These are phyloP conservation scores for Podocnemis expansa DNA, from an alignment of 2,113 vertebrate species.

Conservation along the genomic window DNA sequence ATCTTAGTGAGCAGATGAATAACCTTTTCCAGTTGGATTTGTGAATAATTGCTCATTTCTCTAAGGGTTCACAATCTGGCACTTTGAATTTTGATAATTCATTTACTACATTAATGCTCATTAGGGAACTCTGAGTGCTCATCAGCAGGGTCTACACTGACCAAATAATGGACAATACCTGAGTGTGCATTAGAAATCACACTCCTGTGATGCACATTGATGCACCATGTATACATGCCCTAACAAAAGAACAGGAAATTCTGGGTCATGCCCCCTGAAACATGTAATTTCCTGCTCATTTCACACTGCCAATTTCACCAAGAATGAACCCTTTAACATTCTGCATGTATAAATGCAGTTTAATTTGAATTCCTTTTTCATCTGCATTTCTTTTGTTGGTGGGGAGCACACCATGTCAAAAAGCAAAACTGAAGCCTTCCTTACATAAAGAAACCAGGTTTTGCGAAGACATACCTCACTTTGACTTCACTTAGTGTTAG, in stretches of 20 bases:
- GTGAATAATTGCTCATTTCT: neutral
- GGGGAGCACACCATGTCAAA: neutral
- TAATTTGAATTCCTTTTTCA: slow-evolving; percentile 12
- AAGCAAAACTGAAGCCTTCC: neutral
- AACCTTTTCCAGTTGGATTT: neutral
- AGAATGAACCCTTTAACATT: neutral
- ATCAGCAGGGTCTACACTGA: neutral
- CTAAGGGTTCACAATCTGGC: neutral
- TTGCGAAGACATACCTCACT: slow-evolving; percentile 6
- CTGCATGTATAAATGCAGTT: neutral
- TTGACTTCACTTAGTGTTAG: slow-evolving; percentile 45
- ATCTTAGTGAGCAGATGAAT: neutral
- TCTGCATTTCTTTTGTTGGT: neutral
- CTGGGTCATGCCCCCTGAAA: neutral
- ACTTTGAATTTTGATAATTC: neutral
- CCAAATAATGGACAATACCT: neutral
- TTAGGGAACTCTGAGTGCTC: neutral
- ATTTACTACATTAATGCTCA: neutral
- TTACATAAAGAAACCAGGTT: slow-evolving; percentile 21
- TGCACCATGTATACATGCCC: neutral
- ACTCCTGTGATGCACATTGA: neutral
- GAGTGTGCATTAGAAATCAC: neutral
- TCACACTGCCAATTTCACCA: neutral
- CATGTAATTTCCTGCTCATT: neutral
- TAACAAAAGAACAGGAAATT: neutral